Conservation (phyloP, 2,888 invertebrate species). For the Protophormia terraenovae region DNA sequence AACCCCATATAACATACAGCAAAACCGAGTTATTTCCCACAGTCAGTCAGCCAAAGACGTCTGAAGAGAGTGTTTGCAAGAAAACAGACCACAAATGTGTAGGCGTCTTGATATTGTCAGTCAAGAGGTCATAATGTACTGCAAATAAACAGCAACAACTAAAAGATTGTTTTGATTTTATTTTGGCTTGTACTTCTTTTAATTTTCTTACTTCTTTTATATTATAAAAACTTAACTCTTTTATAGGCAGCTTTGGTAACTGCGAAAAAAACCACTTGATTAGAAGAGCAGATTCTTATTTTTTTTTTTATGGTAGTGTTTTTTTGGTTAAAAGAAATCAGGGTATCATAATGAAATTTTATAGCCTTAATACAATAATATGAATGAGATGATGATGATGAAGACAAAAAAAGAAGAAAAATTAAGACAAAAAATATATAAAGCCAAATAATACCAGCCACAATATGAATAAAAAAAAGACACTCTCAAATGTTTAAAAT, state of each 20-base stretch:
- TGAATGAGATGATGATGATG: conserved; percentile 20
- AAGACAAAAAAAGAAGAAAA: not conserved
- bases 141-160: conserved; percentile 35
- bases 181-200: conserved; percentile 30
- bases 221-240: conserved; percentile 3
- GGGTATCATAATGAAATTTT: conserved; percentile 53
- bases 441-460: conserved; percentile 1
- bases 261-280: conserved; percentile 49
- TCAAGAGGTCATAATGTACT: conserved; percentile 76
- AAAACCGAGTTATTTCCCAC: conserved; percentile 46
- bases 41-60: conserved; percentile 29
- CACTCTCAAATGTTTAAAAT: conserved; percentile 38
- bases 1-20: not conserved
- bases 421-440: not conserved
- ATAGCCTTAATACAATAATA: conserved; percentile 47
- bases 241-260: not conserved
- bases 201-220: not conserved
- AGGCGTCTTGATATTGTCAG: conserved; percentile 79
- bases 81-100: conserved; percentile 73
- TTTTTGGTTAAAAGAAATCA: conserved; percentile 32
- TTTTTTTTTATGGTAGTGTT: not conserved
- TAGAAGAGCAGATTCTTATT: conserved; percentile 23
- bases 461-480: conserved; percentile 11
- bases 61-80: not conserved
- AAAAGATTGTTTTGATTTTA: conserved; percentile 53